Evolutionary conservation across 2,113 vertebrate species (phyloP), one percentile per base, ranked within the genome.

Genomic region (Nothoprocta perdicaria): DNA sequence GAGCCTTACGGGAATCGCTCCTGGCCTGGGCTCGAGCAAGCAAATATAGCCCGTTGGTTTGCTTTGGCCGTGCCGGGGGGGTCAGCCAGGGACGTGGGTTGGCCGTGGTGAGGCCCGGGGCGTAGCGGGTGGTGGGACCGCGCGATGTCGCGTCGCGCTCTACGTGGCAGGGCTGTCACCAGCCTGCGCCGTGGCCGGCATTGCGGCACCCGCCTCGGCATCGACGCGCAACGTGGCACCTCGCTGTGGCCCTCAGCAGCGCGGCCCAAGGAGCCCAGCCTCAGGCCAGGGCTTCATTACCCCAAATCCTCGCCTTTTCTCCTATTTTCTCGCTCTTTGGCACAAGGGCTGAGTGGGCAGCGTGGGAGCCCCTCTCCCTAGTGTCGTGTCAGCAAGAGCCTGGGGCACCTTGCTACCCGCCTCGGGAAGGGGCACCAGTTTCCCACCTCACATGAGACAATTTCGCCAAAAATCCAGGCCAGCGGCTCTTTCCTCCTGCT

Each of bases 21-120:
- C 96, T 98, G 97, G 97, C 98, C 96, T 29, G 1, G 31, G 84
- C 95, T 97, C 93, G 88, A 95, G 97, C 27, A 98, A 98, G 97
- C 97, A 98, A 98, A 98, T 97, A 98, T 87, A 97, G 96, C 85
- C 86, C 84, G 94, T 96, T 95, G 97, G 97, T 97, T 98, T 98
- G 97, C 96, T 96, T 98, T 98, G 98, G 97, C 97, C 95, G 80
- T 31, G 2, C 95, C 92, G 92, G 48, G 68, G 86, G 92, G 97
- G 95, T 98, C 98, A 98, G 84, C 27, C 96, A 95, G 97, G 98
- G 98, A 98, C 97, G 83, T 96, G 95, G 95, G 94, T 97, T 97
- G 93, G 76, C 96, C 94, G 58, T 50, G 81, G 91, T 89, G 80
- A 72, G 93, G 84, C 66, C 83, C 35, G 35, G 7, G 35, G 35